Evolutionary conservation across 2,888 invertebrate genomes (phyloP).

Genomic region (Mythimna albipuncta): DNA sequence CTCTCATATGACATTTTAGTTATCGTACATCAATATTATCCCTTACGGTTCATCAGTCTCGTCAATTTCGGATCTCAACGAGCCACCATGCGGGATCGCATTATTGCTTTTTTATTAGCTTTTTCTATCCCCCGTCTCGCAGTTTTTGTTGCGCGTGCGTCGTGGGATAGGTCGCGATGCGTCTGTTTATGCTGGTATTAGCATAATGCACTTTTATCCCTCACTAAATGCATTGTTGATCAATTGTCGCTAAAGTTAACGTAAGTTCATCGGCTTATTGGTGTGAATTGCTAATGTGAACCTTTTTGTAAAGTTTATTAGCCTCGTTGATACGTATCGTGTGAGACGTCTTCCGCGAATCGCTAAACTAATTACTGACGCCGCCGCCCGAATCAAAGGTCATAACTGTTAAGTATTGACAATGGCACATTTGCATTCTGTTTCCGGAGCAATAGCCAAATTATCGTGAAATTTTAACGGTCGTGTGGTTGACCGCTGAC

Average conservation of each 20-base stretch:
- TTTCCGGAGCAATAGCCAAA: constrained; percentile 85
- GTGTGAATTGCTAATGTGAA: constrained; percentile 66
- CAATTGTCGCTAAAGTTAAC: constrained; percentile 79
- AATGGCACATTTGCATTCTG: constrained; percentile 87
- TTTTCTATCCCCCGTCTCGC: constrained; percentile 84
- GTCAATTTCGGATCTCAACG: constrained; percentile 87
- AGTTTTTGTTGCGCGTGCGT: constrained; percentile 86
- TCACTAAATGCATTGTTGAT: constrained; percentile 75
- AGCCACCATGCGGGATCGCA: constrained; percentile 89
- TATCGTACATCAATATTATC: constrained; percentile 67
- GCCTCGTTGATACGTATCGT: constrained; percentile 56
- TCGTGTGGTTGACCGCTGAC: constrained; percentile 81
- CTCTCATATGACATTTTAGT: constrained; percentile 47
- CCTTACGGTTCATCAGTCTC: constrained; percentile 85
- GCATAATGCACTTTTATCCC: constrained; percentile 85
- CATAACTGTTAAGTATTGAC: constrained; percentile 81
- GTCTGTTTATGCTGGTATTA: constrained; percentile 89
- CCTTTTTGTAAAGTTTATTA: constrained; percentile 70
- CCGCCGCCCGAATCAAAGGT: constrained; percentile 78
- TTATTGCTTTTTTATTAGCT: constrained; percentile 91
- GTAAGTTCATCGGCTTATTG: constrained; percentile 49
- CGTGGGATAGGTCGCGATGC: constrained; percentile 88
- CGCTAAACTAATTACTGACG: constrained; percentile 75
- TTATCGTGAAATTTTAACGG: constrained; percentile 84
- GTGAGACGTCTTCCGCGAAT: constrained; percentile 76